Evolutionary conservation across 2,888 invertebrate genomes (phyloP).

Genomic region (Microctonus brassicae): DNA sequence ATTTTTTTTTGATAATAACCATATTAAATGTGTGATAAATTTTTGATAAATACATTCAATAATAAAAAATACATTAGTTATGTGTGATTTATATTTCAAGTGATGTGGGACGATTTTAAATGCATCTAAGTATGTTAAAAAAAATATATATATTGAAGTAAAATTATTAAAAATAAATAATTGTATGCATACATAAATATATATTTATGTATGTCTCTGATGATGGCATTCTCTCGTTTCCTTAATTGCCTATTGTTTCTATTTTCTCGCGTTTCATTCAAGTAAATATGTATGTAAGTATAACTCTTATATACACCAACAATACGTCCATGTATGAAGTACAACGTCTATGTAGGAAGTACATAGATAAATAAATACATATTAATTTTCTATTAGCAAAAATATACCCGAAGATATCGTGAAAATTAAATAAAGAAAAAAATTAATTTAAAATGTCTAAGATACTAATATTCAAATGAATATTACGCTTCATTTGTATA

Average conservation of each 20-base stretch:
- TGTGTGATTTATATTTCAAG: too few relatives aligned
- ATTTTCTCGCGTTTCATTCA: slow-evolving; percentile 27
- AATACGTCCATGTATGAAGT: too few relatives aligned
- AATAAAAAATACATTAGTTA: slow-evolving; percentile 37
- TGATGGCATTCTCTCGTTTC: slow-evolving; percentile 25
- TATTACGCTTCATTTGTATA: slow-evolving; percentile 42
- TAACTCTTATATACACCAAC: neutral
- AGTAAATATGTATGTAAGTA: neutral
- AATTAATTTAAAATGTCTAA: neutral
- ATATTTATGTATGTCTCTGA: slow-evolving; percentile 16
- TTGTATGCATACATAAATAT: neutral
- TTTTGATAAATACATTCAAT: slow-evolving; percentile 35
- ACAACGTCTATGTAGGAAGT: too few relatives aligned
- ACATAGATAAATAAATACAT: neutral
- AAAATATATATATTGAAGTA: slow-evolving; percentile 23
- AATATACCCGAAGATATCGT: neutral
- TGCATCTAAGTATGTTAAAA: neutral
- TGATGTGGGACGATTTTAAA: slow-evolving; percentile 5
- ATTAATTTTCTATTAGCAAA: neutral
- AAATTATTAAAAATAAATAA: slow-evolving; percentile 14
- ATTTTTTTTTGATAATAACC: neutral
- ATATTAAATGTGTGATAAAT: neutral
- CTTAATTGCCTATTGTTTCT: slow-evolving; percentile 42
- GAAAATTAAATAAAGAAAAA: too few relatives aligned
- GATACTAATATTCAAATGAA: neutral